Conservation (phyloP, 2,888 invertebrate genomes). For the Pammene fasciana region DNA sequence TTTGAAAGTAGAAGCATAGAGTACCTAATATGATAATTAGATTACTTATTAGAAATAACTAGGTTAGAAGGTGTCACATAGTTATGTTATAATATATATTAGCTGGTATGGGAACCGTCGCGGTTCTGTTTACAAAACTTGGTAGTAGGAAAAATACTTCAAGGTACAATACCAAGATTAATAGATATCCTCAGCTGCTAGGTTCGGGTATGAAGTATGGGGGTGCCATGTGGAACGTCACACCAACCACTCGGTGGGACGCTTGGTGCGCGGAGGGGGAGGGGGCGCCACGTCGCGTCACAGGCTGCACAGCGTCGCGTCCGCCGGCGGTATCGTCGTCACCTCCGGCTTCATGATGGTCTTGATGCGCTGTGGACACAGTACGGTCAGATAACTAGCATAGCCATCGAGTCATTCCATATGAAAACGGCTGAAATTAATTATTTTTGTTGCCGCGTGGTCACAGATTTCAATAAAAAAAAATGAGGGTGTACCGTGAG, state of each 20-base stretch:
- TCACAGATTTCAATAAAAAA: too few species aligned
- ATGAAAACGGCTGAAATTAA: too few species aligned
- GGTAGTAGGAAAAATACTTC: neutral
- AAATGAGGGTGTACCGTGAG: too few species aligned
- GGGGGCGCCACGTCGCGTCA: constrained; percentile 61
- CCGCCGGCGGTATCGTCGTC: constrained; percentile 68
- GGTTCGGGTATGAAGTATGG: too few species aligned
- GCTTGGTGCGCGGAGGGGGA: constrained; percentile 4
- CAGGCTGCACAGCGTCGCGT: constrained; percentile 71
- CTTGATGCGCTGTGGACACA: constrained; percentile 64
- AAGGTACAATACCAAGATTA: neutral
- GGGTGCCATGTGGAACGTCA: neutral
- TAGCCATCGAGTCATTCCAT: too few species aligned
- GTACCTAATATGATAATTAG: too few species aligned
- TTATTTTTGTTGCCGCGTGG: too few species aligned
- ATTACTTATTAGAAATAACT: too few species aligned
- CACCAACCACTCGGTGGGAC: constrained; percentile 22
- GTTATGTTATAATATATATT: too few species aligned
- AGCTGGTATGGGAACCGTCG: constrained; percentile 54
- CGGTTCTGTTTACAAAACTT: constrained; percentile 1
- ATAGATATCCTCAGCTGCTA: neutral
- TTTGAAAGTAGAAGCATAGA: too few species aligned
- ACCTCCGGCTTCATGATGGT: constrained; percentile 69
- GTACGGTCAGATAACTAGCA: too few species aligned
- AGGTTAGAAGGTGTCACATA: neutral